Base-by-base conservation (phyloP, 2,797 vertebrate species). In the Salmo trutta region DNA sequence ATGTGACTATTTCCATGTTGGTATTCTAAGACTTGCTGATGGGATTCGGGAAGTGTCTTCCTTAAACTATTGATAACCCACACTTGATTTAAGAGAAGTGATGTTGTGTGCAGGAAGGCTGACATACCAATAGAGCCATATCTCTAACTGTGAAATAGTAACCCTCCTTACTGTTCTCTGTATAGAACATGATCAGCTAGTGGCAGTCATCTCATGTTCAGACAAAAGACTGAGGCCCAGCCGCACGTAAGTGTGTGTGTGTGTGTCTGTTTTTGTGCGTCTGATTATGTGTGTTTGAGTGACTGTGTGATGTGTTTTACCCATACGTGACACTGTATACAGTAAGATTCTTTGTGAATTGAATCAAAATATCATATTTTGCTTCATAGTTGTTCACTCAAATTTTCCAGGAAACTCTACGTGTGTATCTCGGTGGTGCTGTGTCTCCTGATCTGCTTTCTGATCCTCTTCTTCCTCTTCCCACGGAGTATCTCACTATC, bases 161-260 rank as follows among this genome's bases (percentile, higher is more conserved):
- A 64, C 59, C 21, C 19, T 21, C 2, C 56, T 59, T 2, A 56
- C 75, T 10, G 66, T 6, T 76, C 10, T 78, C 4, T 71, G 24
- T 47, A 17, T 90, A 98, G 97, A 94, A 62, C 94, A 96, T 3
- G 93, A 92, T 80, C 94, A 97, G 88, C 89, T 98, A 0, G 95
- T 98, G 71, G 97, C 96, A n/a, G 95, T 98, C 5, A 97, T 98
- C 79, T 95, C 96, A 0, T 98, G 96, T 16, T 96, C 95, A 41
- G 96, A 98, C 79, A 93, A 95, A 62, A 91, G 97, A 74, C 92
- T 98, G 86, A 94, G 95, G 81, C 96, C 97, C 67, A 93, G 92
- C 72, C 94, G 87, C 91, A 97, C 97, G 96, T 97, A 92, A 95
- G 94, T 74, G 67, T 62, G 47, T 75, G 29, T 75, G 29, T 17